Evolutionary conservation across 1,140 invertebrate species (phyloP), one percentile per base, ranked within the genome.

Genomic region (Drusus annulatus): DNA sequence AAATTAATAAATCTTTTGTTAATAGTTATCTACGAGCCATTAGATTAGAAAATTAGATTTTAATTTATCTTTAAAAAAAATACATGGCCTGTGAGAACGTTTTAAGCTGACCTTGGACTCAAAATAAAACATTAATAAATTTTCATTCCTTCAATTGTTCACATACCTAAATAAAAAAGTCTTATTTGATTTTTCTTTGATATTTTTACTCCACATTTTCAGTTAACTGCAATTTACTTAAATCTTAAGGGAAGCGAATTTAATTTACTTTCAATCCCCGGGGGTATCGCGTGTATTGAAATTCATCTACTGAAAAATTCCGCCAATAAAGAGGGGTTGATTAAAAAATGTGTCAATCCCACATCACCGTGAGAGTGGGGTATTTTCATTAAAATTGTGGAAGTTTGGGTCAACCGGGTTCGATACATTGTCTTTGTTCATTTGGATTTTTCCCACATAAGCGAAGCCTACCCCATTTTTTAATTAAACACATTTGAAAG

Each of bases 311-410:
- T 52, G 50, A 56, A 78, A 51, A 78, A 28, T 65, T n/a, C 50
- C 3, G 21, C 63, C 45, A 69, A 69, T 58, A 62, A 45, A 45
- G 62, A 28, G 56, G 45, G 75, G 56, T 75, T 80, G 71, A 80
- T 80, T 80, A 80, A 80, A 80, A 80, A 80, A 80, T 80, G 75
- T 80, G 78, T 80, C 78, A 80, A 80, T 80, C 78, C 78, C 60
- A 50, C 78, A 80, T 80, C 78, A 73, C 21, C 52, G 60, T 17
- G 54, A 60, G n/a, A 60, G 58, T 23, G 23, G 54, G 36, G 23
- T 62, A 65, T 78, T 65, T 50, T 76, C 62, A 50, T 68, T 65
- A 65, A 56, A 56, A 21, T 56, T 56, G 54, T 4, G 54, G 54
- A n/a, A 19, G n/a, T n/a, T 15, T 19, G 19, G 58, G 58, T 60